phyloP scores from a whole-genome alignment of 2,113 vertebrate species.

The Apus apus region DNA sequence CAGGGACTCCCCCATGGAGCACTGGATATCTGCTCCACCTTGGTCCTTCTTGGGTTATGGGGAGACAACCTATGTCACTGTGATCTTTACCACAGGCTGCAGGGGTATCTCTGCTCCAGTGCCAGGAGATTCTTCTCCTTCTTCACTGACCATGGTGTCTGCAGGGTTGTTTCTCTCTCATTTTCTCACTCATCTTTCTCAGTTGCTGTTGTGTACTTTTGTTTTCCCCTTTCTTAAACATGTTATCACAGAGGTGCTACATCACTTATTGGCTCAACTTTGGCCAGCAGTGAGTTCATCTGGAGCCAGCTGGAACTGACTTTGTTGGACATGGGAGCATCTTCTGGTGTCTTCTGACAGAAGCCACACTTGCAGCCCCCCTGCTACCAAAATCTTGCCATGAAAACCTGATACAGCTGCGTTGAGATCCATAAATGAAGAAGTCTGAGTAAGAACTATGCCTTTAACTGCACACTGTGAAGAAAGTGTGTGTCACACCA shows the following conservation, averaged over 20 bases:
- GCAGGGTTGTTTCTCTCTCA: neutral
- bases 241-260: fast-evolving
- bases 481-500: neutral
- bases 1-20: fast-evolving
- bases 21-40: fast-evolving
- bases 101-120: neutral
- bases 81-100: neutral
- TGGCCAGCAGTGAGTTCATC: neutral
- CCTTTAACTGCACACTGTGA: neutral
- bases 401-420: neutral
- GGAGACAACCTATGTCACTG: fast-evolving
- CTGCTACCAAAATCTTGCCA: neutral
- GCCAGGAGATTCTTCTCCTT: neutral
- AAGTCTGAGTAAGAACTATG: neutral
- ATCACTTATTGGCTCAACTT: too few relatives aligned
- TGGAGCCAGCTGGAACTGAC: neutral
- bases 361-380: neutral
- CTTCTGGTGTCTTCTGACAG: neutral
- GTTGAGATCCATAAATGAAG: neutral
- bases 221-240: neutral
- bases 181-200: neutral
- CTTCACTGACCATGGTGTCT: neutral
- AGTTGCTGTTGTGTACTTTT: neutral
- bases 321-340: neutral
- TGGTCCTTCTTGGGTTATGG: neutral